Base-by-base conservation (phyloP, 2,113 vertebrate genomes). In the Nibea coibor region DNA sequence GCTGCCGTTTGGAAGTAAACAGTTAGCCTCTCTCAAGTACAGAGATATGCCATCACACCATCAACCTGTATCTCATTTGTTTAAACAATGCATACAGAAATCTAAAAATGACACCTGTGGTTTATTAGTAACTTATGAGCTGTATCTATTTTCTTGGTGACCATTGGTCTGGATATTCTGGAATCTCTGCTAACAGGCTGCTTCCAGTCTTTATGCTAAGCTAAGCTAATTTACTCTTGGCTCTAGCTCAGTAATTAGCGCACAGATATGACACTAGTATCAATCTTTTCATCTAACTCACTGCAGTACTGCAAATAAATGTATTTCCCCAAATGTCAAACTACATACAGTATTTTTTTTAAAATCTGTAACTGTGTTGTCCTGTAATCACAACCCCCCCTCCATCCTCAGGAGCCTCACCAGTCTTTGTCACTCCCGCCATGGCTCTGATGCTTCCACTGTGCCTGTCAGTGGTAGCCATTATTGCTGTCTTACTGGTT, bases 391-490 rank as follows among this genome's bases (percentile, higher is more conserved):
- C 28, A 39, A 11, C 17, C 35, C 35, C 3, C 28, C 31, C 16
- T 50, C 10, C 24, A 2, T 48, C 56, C 16, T 35, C 81, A 12
- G 63, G 26, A 4, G 19, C 53, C 10, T 4, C 31, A 0, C 8
- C 12, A 7, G 24, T 0, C 61, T 59, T 51, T 0, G 3, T 4
- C 50, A 14, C 53, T 15, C 17, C 78, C 9, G 71, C 87, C n/a
- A 16, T 91, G 82, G 72, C 79, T 26, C 10, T 92, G 54, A 19
- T 92, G 8, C 62, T 94, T 11, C 87, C 85, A 4, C 28, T 95
- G 45, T 58, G 79, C 58, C 67, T 94, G 47, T 48, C 78, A 22
- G 70, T 82, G 2, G 59, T n/a, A 1, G 61, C 17, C 48, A 5
- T 88, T 2, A 11, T 90, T 24, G 42, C 74, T 2, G 22, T 85